Percentiles rank a stretch among this genome's conserved stretches.
Evolutionary conservation across 1,140 invertebrate genomes (phyloP).

Genomic region (Agrypnia vestita): DNA sequence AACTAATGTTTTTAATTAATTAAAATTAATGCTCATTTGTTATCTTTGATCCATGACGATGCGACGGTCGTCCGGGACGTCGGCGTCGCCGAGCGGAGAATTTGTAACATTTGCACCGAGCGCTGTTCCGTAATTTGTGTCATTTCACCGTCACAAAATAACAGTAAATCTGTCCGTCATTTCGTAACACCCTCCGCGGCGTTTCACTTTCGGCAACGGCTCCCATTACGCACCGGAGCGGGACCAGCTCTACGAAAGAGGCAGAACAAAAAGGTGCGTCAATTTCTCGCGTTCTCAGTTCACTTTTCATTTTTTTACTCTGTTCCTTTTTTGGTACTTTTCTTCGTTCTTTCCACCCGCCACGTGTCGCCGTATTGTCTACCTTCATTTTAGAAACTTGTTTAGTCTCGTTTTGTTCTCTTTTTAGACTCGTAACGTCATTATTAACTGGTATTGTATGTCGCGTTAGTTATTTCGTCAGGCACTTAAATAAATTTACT

Average conservation of each 20-base stretch:
- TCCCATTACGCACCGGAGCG: slow-evolving; percentile 45
- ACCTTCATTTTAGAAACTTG: neutral
- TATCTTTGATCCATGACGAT: too few relatives aligned
- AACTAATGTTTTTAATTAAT: too few relatives aligned
- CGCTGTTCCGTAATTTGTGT: slow-evolving; percentile 29
- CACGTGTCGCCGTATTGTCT: neutral
- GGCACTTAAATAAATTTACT: too few relatives aligned
- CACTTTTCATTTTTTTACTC: slow-evolving; percentile 15
- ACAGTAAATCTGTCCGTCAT: slow-evolving; percentile 17
- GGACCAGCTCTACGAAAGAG: slow-evolving; percentile 35
- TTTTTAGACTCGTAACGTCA: slow-evolving; percentile 8
- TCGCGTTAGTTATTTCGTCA: too few relatives aligned
- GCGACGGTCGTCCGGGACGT: neutral
- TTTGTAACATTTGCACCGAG: slow-evolving; percentile 5
- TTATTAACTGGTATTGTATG: neutral
- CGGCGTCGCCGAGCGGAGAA: neutral
- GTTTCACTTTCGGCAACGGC: slow-evolving; percentile 54
- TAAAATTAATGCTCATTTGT: too few relatives aligned
- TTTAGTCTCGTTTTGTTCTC: neutral
- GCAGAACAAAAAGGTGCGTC: slow-evolving; percentile 11
- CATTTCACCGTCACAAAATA: slow-evolving; percentile 30
- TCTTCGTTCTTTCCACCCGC: neutral
- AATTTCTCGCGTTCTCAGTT: slow-evolving; percentile 8
- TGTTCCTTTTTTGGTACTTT: neutral
- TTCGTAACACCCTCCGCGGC: slow-evolving; percentile 29